Evolutionary conservation across 2,888 invertebrate species (phyloP).

Genomic region (Drosophila sordidapex): DNA sequence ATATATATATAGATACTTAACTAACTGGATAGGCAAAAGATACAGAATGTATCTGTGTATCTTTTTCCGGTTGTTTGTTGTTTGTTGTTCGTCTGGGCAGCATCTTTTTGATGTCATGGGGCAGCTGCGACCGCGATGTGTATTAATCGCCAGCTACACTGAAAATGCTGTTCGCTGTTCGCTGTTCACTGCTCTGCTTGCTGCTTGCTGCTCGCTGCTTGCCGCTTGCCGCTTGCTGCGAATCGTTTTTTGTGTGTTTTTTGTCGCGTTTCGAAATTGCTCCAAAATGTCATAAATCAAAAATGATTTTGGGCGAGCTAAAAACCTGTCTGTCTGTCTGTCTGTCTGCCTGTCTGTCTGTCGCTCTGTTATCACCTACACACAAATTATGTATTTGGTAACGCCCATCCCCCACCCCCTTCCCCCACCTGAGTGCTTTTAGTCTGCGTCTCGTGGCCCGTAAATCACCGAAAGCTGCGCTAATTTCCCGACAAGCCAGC

Average conservation of each 20-base stretch:
- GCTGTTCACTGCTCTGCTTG: constrained; percentile 23
- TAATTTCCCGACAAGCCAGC: constrained; percentile 54
- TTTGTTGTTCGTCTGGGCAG: constrained; percentile 52
- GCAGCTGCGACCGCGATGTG: constrained; percentile 77
- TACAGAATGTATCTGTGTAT: constrained; percentile 53
- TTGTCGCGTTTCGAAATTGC: constrained; percentile 77
- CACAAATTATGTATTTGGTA: constrained; percentile 58
- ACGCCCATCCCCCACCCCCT: constrained; percentile 38
- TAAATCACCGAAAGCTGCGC: constrained; percentile 64
- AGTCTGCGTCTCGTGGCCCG: constrained; percentile 45
- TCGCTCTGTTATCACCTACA: constrained; percentile 75
- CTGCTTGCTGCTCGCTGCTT: constrained; percentile 23
- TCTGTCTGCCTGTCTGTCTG: constrained; percentile 60
- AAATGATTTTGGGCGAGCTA: constrained; percentile 40
- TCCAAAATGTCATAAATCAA: constrained; percentile 79
- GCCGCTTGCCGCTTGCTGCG: neutral
- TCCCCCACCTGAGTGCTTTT: constrained; percentile 16
- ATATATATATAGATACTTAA: constrained; percentile 11
- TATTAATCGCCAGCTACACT: constrained; percentile 79
- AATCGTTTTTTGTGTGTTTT: constrained; percentile 44
- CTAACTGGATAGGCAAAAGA: constrained; percentile 16
- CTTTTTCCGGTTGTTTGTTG: constrained; percentile 65
- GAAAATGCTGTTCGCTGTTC: constrained; percentile 67
- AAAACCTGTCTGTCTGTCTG: constrained; percentile 64
- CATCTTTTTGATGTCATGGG: constrained; percentile 72